Evolutionary conservation across 2,113 vertebrate genomes (phyloP).

Genomic region (Nesoenas mayeri): DNA sequence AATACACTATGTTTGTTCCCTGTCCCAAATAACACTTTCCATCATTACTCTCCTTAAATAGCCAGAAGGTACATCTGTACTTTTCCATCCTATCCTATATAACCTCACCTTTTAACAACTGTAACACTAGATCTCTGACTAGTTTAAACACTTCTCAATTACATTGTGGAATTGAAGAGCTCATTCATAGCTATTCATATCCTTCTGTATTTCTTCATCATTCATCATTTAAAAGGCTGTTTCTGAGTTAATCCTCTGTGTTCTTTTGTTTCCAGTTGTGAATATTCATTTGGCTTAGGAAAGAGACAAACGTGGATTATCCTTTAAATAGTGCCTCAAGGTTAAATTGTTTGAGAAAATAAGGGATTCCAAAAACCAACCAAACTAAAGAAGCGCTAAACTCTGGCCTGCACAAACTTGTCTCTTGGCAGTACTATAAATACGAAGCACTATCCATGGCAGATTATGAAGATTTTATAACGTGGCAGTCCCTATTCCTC

Average conservation of each 20-base stretch:
- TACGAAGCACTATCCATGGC: background rate
- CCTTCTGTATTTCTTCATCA: constrained; percentile 8
- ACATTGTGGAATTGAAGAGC: background rate
- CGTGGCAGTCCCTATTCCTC: background rate
- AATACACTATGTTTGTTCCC: background rate
- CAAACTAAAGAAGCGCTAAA: background rate
- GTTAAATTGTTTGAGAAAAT: constrained; percentile 14
- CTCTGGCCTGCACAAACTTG: background rate
- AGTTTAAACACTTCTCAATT: constrained; percentile 37
- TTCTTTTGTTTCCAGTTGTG: constrained; percentile 37
- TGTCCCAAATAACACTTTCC: background rate
- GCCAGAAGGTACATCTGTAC: background rate
- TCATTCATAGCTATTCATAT: constrained; percentile 29
- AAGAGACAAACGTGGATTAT: background rate
- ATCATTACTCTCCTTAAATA: background rate
- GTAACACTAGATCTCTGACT: background rate
- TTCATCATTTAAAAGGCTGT: constrained; percentile 47
- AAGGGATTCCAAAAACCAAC: background rate
- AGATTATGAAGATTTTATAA: background rate
- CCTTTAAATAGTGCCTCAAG: background rate
- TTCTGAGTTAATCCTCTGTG: constrained; percentile 37
- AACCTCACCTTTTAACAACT: background rate
- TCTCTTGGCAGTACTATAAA: background rate
- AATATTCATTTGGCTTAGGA: constrained; percentile 27
- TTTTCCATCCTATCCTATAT: background rate